Conservation (phyloP, 1,140 invertebrate genomes). For the Stenopsyche tienmushanensis region DNA sequence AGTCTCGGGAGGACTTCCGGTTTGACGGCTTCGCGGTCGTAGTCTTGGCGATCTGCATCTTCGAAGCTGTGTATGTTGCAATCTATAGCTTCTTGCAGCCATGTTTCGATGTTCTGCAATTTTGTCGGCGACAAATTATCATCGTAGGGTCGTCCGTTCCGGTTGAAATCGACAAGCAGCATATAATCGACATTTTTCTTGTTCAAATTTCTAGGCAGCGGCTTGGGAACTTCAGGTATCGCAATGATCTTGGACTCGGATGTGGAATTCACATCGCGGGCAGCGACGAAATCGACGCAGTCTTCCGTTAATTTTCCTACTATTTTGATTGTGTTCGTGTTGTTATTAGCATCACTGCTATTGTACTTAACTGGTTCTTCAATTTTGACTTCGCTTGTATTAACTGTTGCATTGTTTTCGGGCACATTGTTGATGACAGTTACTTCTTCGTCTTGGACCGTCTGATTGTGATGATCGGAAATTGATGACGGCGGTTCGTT, state of each 20-base stretch:
- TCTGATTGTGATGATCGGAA: neutral
- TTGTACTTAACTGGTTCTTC: constrained; percentile 2
- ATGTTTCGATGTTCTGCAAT: constrained; percentile 55
- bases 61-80: constrained; percentile 29
- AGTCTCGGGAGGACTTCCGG: constrained; percentile 61
- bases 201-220: constrained; percentile 37
- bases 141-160: constrained; percentile 41
- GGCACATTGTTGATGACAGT: constrained; percentile 3
- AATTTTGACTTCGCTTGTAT: neutral
- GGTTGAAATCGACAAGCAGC: constrained; percentile 5
- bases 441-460: neutral
- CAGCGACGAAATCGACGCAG: constrained; percentile 7
- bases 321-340: constrained; percentile 23
- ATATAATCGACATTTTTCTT: constrained; percentile 31
- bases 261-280: no score
- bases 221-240: constrained; percentile 35
- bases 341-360: constrained; percentile 29
- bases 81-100: constrained; percentile 49
- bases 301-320: constrained; percentile 20
- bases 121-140: constrained; percentile 54
- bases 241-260: neutral
- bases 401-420: neutral
- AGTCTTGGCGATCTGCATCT: constrained; percentile 15
- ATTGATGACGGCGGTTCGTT: neutral
- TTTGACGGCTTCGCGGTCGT: constrained; percentile 22